phyloP scores from a whole-genome alignment of 2,797 vertebrate species.

The Molothrus aeneus region DNA sequence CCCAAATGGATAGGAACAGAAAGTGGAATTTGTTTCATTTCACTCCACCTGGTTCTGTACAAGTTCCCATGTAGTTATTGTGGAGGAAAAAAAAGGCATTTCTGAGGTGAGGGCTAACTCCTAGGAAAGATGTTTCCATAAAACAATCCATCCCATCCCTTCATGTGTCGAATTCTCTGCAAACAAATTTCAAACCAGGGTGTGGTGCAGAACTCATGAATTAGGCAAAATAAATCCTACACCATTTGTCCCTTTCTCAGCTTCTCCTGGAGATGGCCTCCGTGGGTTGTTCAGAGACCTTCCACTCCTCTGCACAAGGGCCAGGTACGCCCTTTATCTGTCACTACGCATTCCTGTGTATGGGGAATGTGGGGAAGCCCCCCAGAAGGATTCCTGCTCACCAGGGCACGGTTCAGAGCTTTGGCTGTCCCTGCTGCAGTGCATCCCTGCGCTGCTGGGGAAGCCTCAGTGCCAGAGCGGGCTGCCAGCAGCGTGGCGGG shows the following conservation, averaged over 20 bases:
- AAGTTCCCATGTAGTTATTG: not conserved
- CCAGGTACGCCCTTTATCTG: not conserved
- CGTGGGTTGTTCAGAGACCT: rapidly evolving
- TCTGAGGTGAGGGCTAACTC: not conserved
- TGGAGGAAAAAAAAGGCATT: not conserved
- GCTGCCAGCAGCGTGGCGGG: not conserved
- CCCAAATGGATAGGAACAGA: not conserved
- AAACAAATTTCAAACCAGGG: not conserved
- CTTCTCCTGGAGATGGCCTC: not conserved
- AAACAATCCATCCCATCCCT: not conserved
- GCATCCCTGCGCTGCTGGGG: not conserved
- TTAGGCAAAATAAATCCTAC: not conserved
- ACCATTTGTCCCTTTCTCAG: not conserved
- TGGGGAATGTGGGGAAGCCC: not conserved
- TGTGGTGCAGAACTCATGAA: not conserved
- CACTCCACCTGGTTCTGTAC: not conserved
- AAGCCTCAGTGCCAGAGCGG: rapidly evolving
- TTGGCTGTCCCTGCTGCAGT: not conserved
- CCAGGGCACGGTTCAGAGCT: not conserved
- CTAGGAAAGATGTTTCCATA: not conserved
- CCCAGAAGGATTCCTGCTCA: not conserved
- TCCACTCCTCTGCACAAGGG: not conserved
- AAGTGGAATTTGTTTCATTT: not conserved
- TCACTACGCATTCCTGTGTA: rapidly evolving
- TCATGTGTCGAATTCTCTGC: not conserved